Conservation (phyloP, 2,797 vertebrate species). For the Pseudochaenichthys georgianus region DNA sequence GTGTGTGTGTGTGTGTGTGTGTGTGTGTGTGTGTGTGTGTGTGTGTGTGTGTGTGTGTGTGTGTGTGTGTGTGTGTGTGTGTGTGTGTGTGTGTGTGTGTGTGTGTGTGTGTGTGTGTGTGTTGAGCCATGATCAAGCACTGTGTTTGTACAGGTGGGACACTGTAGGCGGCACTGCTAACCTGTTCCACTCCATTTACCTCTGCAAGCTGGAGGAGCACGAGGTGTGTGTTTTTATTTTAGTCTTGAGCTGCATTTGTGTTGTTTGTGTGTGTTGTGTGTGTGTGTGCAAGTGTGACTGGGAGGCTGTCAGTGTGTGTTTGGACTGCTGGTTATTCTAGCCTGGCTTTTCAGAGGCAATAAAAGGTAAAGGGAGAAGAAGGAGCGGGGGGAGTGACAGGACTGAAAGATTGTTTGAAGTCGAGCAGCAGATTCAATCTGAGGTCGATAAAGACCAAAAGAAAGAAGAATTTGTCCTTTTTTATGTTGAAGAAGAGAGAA, state of each 20-base stretch:
- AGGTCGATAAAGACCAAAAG: slow-evolving; percentile 29
- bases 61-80: slow-evolving; percentile 39
- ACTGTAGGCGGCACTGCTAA: slow-evolving; percentile 86
- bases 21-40: slow-evolving; percentile 48
- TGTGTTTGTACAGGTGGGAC: slow-evolving; percentile 90
- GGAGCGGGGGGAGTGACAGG: slow-evolving; percentile 44
- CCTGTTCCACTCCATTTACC: slow-evolving; percentile 92
- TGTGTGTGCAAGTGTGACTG: slow-evolving; percentile 14
- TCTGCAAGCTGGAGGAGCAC: slow-evolving; percentile 67
- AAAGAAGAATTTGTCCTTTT: slow-evolving; percentile 53
- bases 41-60: slow-evolving; percentile 38
- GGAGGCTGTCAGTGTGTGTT: slow-evolving; percentile 68
- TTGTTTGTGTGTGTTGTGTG: slow-evolving; percentile 44
- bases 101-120: slow-evolving; percentile 24
- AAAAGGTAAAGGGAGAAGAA: slow-evolving; percentile 44
- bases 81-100: slow-evolving; percentile 20
- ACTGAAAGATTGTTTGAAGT: slow-evolving; percentile 60
- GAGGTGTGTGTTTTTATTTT: slow-evolving; percentile 51
- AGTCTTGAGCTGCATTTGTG: slow-evolving; percentile 41
- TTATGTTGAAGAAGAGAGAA: slow-evolving; percentile 19
- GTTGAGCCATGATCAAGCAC: slow-evolving; percentile 56
- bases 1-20: slow-evolving; percentile 32
- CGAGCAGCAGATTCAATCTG: slow-evolving; percentile 47
- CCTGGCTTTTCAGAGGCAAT: slow-evolving; percentile 78
- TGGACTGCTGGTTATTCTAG: slow-evolving; percentile 80